phyloP scores from a whole-genome alignment of 2,888 invertebrate species.

The Drosophila colorata region DNA sequence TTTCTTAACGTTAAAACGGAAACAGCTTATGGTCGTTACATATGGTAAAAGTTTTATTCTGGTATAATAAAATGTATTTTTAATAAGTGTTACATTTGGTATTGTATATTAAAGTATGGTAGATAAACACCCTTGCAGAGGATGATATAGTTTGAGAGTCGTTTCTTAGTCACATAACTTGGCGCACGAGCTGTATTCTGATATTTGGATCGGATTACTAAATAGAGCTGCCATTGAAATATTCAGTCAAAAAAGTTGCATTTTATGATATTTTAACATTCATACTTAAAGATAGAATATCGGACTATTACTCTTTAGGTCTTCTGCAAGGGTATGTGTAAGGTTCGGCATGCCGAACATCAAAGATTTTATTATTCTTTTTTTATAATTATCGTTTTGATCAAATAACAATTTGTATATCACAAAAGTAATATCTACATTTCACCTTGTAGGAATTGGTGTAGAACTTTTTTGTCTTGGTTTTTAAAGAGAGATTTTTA shows the following conservation, averaged over 20 bases:
- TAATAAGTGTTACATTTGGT: constrained; percentile 59
- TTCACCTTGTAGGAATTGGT: constrained; percentile 78
- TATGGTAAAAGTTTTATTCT: constrained; percentile 67
- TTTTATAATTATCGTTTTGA: constrained; percentile 60
- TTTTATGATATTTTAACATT: constrained; percentile 42
- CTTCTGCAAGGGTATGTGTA: constrained; percentile 41
- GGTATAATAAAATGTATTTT: constrained; percentile 66
- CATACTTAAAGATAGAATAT: constrained; percentile 26
- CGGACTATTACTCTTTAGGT: constrained; percentile 11
- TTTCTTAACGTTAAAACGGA: neutral
- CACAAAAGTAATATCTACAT: constrained; percentile 81
- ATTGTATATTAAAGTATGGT: constrained; percentile 63
- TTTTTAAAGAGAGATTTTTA: constrained; percentile 50
- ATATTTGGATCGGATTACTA: constrained; percentile 48
- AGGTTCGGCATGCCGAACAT: constrained; percentile 52
- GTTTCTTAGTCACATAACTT: constrained; percentile 6
- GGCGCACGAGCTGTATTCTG: constrained; percentile 22
- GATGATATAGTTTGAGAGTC: constrained; percentile 18
- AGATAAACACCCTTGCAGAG: constrained; percentile 59
- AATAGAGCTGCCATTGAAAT: constrained; percentile 23
- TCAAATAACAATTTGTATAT: constrained; percentile 74
- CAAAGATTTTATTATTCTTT: constrained; percentile 6
- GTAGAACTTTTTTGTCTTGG: constrained; percentile 64
- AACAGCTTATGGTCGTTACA: constrained; percentile 27
- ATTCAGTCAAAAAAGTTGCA: constrained; percentile 34